These are phyloP conservation scores for Pseudomyrmex concolor DNA, from an alignment of 1,140 invertebrate genomes.

Conservation along the genomic window DNA sequence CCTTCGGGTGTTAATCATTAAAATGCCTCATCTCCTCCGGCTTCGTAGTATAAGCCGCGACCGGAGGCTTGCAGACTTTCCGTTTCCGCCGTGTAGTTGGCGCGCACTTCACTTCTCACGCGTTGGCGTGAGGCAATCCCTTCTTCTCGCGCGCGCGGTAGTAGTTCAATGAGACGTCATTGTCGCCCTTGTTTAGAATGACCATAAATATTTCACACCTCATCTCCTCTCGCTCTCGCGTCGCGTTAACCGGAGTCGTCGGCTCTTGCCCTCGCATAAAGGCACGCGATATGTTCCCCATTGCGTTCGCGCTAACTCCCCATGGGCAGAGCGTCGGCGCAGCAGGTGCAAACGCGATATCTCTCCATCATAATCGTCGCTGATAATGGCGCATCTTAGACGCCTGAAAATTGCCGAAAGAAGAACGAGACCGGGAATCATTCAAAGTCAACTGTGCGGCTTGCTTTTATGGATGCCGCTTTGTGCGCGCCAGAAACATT, in stretches of 20 bases:
- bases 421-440: conserved; percentile 67
- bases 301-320: conserved; percentile 60
- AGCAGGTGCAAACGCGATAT: conserved; percentile 69
- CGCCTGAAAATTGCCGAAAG: conserved; percentile 72
- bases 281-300: conserved; percentile 62
- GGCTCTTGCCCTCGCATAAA: conserved; percentile 63
- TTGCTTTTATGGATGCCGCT: conserved; percentile 32
- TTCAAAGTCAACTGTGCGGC: conserved; percentile 69
- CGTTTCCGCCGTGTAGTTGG: background rate
- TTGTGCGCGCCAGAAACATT: conserved; percentile 39
- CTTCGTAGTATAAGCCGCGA: background rate
- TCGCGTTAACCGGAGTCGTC: background rate
- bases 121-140: background rate
- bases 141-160: background rate
- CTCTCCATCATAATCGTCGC: conserved; percentile 70
- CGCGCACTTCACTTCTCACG: background rate
- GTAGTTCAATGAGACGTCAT: conserved; percentile 70
- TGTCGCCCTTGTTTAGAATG: conserved; percentile 74
- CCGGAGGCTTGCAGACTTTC: background rate
- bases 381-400: conserved; percentile 72
- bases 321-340: conserved; percentile 44
- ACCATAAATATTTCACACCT: conserved; percentile 77
- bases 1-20: conserved; percentile 49
- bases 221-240: conserved; percentile 59
- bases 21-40: conserved; percentile 34